Conservation (phyloP, 1,140 invertebrate genomes). For the Cylas formicarius region DNA sequence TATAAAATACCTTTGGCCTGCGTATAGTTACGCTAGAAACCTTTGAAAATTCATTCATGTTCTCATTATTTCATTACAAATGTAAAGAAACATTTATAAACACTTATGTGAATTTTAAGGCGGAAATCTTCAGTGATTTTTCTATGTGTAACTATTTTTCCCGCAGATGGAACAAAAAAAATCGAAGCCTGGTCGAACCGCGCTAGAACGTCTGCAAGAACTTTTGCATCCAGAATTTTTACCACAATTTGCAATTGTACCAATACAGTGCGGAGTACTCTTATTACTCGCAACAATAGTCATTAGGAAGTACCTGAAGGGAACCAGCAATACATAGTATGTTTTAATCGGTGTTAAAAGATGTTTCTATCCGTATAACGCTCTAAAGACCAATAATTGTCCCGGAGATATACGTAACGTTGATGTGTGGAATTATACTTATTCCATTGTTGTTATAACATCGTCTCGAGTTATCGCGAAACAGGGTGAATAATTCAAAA, state of each 20-base stretch:
- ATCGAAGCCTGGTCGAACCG: slow-evolving; percentile 39
- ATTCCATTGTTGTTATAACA: slow-evolving; percentile 2
- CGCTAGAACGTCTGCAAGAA: slow-evolving; percentile 36
- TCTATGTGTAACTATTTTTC: no score
- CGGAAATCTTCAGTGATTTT: no score
- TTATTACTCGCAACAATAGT: slow-evolving; percentile 37
- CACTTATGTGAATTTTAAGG: no score
- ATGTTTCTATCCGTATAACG: neutral
- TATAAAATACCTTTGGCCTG: no score
- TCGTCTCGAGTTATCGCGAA: neutral
- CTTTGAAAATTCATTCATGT: no score
- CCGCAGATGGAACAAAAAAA: slow-evolving; percentile 38
- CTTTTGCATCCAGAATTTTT: slow-evolving; percentile 38
- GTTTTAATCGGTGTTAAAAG: neutral
- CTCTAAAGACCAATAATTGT: neutral
- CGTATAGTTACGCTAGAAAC: no score
- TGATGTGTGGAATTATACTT: slow-evolving; percentile 3
- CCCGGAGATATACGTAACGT: neutral
- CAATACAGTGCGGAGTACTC: slow-evolving; percentile 37
- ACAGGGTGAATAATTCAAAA: neutral
- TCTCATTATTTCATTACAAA: no score
- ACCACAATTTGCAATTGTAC: slow-evolving; percentile 42
- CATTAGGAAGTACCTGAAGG: slow-evolving; percentile 18
- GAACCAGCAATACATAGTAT: slow-evolving; percentile 3
- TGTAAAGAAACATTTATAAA: no score